Percentiles rank a stretch among this genome's conserved stretches.
phyloP scores from a whole-genome alignment of 2,888 invertebrate species.

The Sarcophaga variegata region DNA sequence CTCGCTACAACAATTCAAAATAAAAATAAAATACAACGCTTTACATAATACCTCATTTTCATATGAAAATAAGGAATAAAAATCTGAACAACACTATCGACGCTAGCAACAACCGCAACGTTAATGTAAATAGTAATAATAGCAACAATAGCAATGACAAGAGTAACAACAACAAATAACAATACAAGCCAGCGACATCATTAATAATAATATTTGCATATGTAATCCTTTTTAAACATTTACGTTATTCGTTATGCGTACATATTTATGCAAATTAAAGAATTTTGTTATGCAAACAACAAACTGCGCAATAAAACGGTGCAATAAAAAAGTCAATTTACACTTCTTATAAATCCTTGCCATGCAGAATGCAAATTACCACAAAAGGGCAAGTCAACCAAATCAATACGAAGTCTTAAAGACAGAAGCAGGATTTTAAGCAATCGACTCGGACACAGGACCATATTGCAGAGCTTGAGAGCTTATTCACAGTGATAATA shows the following conservation, averaged over 20 bases:
- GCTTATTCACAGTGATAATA: no score
- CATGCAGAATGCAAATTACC: neutral
- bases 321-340: neutral
- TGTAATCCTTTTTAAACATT: conserved; percentile 47
- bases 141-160: neutral
- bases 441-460: no score
- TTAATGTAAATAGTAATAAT: conserved; percentile 7
- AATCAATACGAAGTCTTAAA: no score
- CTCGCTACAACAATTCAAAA: neutral
- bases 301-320: neutral
- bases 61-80: neutral
- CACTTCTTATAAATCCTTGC: neutral
- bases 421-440: no score
- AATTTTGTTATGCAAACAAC: neutral
- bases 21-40: neutral
- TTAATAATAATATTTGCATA: conserved; percentile 41
- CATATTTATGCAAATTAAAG: conserved; percentile 20
- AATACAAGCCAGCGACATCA: neutral
- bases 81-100: neutral
- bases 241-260: conserved; percentile 4
- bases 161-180: neutral
- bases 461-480: no score
- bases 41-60: neutral
- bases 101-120: neutral
- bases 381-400: no score